A percentile compares a stretch with the other conserved stretches of the same genome.
Conservation (phyloP, 2,888 invertebrate species). For the Amblyjoppa proteus region DNA sequence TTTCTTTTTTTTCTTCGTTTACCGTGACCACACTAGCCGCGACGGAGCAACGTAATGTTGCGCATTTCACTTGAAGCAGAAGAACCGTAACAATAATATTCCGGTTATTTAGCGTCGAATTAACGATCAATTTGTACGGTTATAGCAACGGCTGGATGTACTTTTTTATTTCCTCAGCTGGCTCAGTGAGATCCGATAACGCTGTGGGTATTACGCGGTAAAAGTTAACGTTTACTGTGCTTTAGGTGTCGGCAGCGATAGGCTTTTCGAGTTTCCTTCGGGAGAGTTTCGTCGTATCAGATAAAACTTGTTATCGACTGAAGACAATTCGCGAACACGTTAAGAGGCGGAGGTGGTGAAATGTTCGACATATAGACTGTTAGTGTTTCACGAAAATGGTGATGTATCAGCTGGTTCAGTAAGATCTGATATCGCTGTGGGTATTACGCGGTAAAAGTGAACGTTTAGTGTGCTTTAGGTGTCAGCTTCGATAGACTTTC, state of each 20-base stretch:
- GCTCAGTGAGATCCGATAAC: not conserved
- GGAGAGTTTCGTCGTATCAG: not conserved
- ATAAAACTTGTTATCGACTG: not conserved
- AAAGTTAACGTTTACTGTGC: not conserved
- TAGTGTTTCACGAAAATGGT: too few species aligned
- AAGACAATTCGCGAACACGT: too few species aligned
- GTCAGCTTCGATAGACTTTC: too few species aligned
- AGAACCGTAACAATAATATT: not conserved
- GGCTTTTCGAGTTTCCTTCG: not conserved
- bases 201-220: not conserved
- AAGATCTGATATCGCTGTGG: too few species aligned
- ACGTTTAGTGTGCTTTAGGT: too few species aligned
- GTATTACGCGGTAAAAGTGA: too few species aligned
- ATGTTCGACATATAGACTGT: too few species aligned
- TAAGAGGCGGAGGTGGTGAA: too few species aligned
- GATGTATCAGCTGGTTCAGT: too few species aligned
- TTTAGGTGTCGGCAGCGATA: not conserved
- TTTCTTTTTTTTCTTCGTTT: not conserved
- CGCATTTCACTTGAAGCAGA: not conserved
- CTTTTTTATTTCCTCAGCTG: not conserved
- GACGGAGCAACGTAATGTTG: slow-evolving; percentile 14
- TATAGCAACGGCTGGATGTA: not conserved
- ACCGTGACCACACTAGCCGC: not conserved
- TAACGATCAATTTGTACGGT: not conserved
- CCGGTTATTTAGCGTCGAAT: not conserved